Base-by-base conservation (phyloP, 2,888 invertebrate species). In the Parochlus steinenii region DNA sequence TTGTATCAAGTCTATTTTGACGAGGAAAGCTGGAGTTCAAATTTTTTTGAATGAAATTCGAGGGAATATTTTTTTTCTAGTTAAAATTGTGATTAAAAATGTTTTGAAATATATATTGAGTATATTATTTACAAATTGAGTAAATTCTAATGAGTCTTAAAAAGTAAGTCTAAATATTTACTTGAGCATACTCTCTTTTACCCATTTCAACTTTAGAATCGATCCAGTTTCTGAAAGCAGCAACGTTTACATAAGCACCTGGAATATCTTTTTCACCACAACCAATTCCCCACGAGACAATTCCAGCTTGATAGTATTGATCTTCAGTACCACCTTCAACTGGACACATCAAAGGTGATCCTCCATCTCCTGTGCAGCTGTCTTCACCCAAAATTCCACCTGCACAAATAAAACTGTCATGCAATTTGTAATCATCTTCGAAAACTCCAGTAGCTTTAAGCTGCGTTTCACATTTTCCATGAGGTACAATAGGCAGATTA, bases 361-460 rank as follows among this genome's bases (percentile, higher is more conserved):
- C 79, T 0, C 78, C 79, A 46, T 79, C 79, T 6, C 62, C 72
- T 50, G 65, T 66, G 58, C 80, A 80, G 1, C 76, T 73, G 45
- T 80, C 80, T 43, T 64, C 65, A 10, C 69, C 72, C 0, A 51
- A 43, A 44, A 74, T 73, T 0, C 79, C 79, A 1, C 80, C 80
- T 0, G 79, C 79, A 46, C 80, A 81, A 41, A 77, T 65, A 52
- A 79, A 78, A 2, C 69, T 68, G 0, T 58, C 46, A 46, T 78
- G 68, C 3, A 81, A 61, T 31, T 56, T 45, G 53, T 76, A 80
- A 49, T 62, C 58, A 2, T 57, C 55, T 0, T 78, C 76, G 2
- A 80, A 58, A 1, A 83, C 59, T 3, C 77, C n/a, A n/a, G n/a
- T n/a, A n/a, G n/a, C n/a, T n/a, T 74, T 63, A 1, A 83, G 56